Evolutionary conservation across 2,888 invertebrate genomes (phyloP).

Genomic region (Bellardia bayeri): DNA sequence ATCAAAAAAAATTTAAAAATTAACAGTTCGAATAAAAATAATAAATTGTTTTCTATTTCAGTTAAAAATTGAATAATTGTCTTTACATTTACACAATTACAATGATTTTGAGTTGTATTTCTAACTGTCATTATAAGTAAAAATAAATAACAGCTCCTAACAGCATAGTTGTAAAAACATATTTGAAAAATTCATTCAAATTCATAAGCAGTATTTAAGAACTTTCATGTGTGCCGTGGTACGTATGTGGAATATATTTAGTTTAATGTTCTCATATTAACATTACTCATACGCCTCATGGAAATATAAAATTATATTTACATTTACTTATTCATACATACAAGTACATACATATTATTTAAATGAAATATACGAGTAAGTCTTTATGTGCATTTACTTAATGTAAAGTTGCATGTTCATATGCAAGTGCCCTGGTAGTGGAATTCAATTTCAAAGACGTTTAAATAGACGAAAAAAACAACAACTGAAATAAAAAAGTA

Average conservation of each 20-base stretch:
- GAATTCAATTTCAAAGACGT: conserved; percentile 44
- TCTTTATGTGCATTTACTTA: conserved; percentile 24
- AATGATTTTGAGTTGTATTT: no score
- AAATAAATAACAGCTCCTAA: no score
- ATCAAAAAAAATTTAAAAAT: no score
- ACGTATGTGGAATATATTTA: conserved; percentile 9
- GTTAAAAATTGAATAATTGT: no score
- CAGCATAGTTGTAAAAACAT: neutral
- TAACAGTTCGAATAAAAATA: no score
- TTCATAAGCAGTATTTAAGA: conserved; percentile 10
- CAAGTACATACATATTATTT: neutral
- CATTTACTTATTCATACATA: conserved; percentile 10
- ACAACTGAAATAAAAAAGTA: conserved; percentile 25
- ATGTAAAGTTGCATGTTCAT: neutral
- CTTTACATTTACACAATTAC: no score
- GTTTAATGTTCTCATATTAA: conserved; percentile 25
- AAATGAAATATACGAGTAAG: neutral
- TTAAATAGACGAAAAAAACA: neutral
- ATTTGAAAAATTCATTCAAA: neutral
- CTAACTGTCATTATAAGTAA: no score
- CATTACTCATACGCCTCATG: conserved; percentile 37
- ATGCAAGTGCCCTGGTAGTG: neutral
- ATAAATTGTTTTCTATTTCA: no score
- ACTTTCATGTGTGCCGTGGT: neutral
- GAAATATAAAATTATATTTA: conserved; percentile 31